Evolutionary conservation across 2,113 vertebrate species (phyloP).

Genomic region (Himantopus leucocephalus): DNA sequence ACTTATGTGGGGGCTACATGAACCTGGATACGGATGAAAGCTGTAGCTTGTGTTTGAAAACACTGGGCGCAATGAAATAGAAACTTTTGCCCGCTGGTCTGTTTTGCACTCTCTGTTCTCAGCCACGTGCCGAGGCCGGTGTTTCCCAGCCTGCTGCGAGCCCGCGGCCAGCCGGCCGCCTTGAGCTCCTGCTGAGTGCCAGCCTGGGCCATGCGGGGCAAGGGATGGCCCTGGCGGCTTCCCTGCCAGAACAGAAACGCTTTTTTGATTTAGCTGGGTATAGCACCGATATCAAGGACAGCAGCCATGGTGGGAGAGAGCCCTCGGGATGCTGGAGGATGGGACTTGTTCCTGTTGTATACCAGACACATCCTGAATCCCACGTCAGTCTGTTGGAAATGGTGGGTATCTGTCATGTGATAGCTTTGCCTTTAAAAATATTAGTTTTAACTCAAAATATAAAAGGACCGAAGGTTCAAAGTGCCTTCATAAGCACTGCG

Average conservation of each 20-base stretch:
- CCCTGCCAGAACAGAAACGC: not conserved
- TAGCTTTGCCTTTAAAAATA: not conserved
- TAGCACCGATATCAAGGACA: not conserved
- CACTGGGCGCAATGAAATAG: too few species aligned
- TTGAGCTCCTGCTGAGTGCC: not conserved
- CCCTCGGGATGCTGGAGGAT: not conserved
- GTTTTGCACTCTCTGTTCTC: not conserved
- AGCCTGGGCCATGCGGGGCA: not conserved
- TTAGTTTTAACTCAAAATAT: not conserved
- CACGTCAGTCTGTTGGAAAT: rapidly evolving
- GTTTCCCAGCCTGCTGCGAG: too few species aligned
- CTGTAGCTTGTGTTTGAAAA: not conserved
- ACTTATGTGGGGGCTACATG: rapidly evolving
- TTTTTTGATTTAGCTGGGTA: not conserved
- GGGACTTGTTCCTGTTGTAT: not conserved
- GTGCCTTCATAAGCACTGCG: not conserved
- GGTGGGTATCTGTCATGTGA: not conserved
- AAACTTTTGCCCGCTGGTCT: not conserved
- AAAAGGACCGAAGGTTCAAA: not conserved
- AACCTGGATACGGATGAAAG: not conserved
- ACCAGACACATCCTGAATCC: not conserved
- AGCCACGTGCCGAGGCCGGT: rapidly evolving
- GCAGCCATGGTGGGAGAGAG: not conserved
- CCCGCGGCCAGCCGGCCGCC: too few species aligned
- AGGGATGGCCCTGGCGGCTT: too few species aligned